Evolutionary conservation across 2,113 vertebrate genomes (phyloP).

Genomic region (Triplophysa tibetana): DNA sequence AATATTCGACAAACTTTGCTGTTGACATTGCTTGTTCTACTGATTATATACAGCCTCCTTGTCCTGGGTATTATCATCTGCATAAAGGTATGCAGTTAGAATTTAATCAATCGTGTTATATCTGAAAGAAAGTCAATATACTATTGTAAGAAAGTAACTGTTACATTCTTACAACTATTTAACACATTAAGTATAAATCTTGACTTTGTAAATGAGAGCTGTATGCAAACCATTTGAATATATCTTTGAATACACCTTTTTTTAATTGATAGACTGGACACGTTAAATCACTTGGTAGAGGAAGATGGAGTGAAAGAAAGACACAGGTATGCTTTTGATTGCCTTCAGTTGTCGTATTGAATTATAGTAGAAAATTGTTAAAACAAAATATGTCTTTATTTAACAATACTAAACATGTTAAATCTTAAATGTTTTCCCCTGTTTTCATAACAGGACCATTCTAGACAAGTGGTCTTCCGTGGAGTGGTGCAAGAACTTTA

Average conservation of each 20-base stretch:
- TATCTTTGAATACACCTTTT: background rate
- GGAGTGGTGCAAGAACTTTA: conserved; percentile 54
- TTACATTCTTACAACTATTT: too few species aligned
- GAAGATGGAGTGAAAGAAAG: conserved; percentile 6
- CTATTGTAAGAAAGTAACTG: too few species aligned
- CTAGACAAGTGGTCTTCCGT: conserved; percentile 23
- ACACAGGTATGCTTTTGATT: conserved; percentile 18
- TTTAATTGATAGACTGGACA: conserved; percentile 26
- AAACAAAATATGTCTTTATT: background rate
- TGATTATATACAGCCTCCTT: conserved; percentile 40
- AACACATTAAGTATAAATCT: background rate
- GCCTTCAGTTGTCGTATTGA: background rate
- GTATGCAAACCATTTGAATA: too few species aligned
- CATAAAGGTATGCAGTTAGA: conserved; percentile 40
- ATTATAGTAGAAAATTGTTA: background rate
- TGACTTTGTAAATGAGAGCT: background rate
- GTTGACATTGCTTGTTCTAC: conserved; percentile 32
- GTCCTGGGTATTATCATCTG: conserved; percentile 36
- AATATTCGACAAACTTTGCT: background rate
- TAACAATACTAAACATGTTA: background rate
- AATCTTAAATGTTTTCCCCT: background rate
- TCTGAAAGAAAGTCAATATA: too few species aligned
- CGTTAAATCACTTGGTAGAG: background rate
- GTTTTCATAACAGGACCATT: conserved; percentile 27
- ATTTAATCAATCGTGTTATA: too few species aligned